Base-by-base conservation (phyloP, 2,888 invertebrate species). In the Nomada hirtipes region DNA sequence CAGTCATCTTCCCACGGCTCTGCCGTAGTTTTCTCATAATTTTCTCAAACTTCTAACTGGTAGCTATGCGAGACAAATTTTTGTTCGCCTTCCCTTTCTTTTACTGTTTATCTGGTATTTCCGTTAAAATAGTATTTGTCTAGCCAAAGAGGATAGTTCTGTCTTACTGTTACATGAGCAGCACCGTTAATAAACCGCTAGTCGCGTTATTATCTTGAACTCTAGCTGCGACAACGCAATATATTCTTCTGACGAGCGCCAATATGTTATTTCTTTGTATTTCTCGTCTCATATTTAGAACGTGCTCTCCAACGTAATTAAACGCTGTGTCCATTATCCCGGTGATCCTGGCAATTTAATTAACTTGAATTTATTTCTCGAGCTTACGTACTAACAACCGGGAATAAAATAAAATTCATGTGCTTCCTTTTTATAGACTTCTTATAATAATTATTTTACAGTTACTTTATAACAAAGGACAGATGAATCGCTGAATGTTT, bases 251-350 rank as follows among this genome's bases (percentile, higher is more conserved):
- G 79, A 81, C 69, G 69, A 70, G 64, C 47, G n/a, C 26, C 73
- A 65, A 74, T 68, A 36, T 74, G 11, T 81, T 81, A 78, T 68
- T 67, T 78, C 63, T 69, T 69, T 64, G 15, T 26, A 3, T 70
- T 67, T 53, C 68, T 15, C 1, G 0, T 20, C 18, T 74, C 23
- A 42, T 60, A 63, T 76, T 64, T 72, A 59, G 57, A n/a, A 42
- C 52, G 26, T 29, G n/a, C 18, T 50, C 13, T 3, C 2, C 18
- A 15, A n/a, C 18, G 13, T 79, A 73, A 78, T 60, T 69, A 52
- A 60, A 26, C 23, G 42, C 50, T n/a, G 59, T 36, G 29, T 65
- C 53, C 64, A n/a, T 60, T 81, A 65, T n/a, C 59, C n/a, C 2
- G 11, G 7, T 47, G 57, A 57, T 53, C 52, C 47, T 26, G 36